Evolutionary conservation across 2,797 vertebrate genomes (phyloP), one percentile per base, ranked within the genome.

Genomic region (Pangasius sanitwongsei): DNA sequence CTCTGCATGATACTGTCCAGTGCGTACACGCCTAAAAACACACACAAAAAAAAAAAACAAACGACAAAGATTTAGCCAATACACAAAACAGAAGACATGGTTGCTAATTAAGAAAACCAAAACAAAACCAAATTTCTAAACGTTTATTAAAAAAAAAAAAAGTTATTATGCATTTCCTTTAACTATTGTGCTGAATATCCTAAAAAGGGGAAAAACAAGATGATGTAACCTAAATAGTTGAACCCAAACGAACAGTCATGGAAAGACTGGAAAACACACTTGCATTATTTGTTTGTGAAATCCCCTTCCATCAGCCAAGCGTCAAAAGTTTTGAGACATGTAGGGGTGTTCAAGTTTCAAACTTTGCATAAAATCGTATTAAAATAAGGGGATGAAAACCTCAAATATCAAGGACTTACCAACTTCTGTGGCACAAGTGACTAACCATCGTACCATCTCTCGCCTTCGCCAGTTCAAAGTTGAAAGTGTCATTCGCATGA

Each of bases 381-480:
- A 23, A 72, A 74, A 44, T 20, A 53, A 25, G 0, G 5, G 18
- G 31, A 23, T 25, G 61, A 83, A 83, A 83, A 61, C 23, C 28
- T 2, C 6, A 84, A 34, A 85, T 9, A 13, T 4, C 1, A 0
- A 67, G 20, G 41, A 97, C 98, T 92, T 95, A 99, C 98, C 98
- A 88, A 99, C 97, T 99, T 99, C 98, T 91, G 98, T 99, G 95
- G 98, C 98, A 95, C 98, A 99, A 1, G 98, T 99, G 94, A 99
- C 98, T 94, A 99, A 95, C 98, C 98, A 99, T 92, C 98, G 97
- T 92, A 99, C 98, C 98, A 99, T 99, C 95, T 99, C 98, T 92
- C 98, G 96, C 34, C 98, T 96, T 86, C 98, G 97, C 98, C 98
- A 99, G 93, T 99, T 99, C 94, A 99, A 94, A 0, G 98, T 99